Evolutionary conservation across 2,797 vertebrate species (phyloP), one percentile per base, ranked within the genome.

Genomic region (Poeciliopsis paucimaculata): DNA sequence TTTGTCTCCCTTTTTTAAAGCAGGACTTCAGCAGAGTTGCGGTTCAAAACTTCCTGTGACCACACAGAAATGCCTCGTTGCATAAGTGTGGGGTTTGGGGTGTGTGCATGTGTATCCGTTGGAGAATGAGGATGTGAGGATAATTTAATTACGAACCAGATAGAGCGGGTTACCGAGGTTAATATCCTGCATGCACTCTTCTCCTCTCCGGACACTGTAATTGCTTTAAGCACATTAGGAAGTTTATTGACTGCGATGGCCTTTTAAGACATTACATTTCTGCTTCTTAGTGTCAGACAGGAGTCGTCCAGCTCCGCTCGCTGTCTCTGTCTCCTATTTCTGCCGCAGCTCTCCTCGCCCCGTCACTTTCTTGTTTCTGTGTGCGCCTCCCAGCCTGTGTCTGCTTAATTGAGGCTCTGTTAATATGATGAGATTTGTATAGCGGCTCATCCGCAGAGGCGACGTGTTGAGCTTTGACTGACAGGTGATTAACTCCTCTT

Each of bases 201-300:
- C 84, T 93, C 92, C 90, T 93, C 92, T 93, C 89, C 31, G 89
- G 93, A 94, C 92, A 89, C 90, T 88, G 89, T 94, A 95, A 95
- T 95, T 95, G 93, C 93, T 94, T 95, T 92, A 94, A 94, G 92
- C 93, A 95, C 93, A 95, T 95, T 94, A 95, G 86, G 84, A 95
- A 94, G 92, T 94, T 94, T 93, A 95, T 94, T 93, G 95, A 94
- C 93, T 94, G 91, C 79, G 86, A 92, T 94, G 94, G 93, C 94
- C 95, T 95, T 94, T 94, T 92, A 94, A 93, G 93, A 94, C 93
- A 91, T 94, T 94, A 92, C 90, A 89, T 94, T 93, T 94, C 85
- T 91, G 89, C 92, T 91, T 89, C 90, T 94, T 92, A 92, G 90
- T 92, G 91, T 93, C 92, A 92, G 89, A 92, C 85, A 89, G 85